These are phyloP conservation scores for Caenorhabditis japonica DNA, from an alignment of 2,888 invertebrate species.

Conservation along the genomic window DNA sequence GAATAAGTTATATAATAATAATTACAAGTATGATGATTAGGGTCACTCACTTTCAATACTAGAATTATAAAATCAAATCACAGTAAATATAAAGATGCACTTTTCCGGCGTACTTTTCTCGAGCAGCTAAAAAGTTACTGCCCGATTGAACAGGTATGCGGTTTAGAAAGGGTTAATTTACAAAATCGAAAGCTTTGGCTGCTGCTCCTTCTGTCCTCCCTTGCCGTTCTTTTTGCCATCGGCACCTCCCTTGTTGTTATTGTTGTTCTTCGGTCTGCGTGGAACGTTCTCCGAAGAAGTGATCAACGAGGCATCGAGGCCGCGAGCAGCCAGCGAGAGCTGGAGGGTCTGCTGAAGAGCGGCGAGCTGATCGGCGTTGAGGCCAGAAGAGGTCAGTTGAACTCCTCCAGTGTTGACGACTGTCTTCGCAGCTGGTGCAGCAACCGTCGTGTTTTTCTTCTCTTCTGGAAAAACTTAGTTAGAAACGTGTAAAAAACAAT, in stretches of 20 bases:
- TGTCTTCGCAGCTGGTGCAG: conserved; percentile 27
- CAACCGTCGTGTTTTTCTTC: conserved; percentile 54
- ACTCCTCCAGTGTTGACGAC: conserved; percentile 67
- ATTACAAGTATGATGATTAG: conserved; percentile 35
- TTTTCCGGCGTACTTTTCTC: conserved; percentile 20
- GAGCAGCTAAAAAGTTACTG: background rate
- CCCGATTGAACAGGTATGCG: conserved; percentile 18
- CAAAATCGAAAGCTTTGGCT: conserved; percentile 52
- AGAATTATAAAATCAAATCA: conserved; percentile 50
- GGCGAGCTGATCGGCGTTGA: conserved; percentile 73
- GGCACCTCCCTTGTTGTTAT: conserved; percentile 19
- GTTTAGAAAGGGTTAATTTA: conserved; percentile 12
- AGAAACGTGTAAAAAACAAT: too few relatives aligned
- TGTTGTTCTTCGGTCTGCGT: conserved; percentile 42
- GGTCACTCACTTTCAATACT: conserved; percentile 46
- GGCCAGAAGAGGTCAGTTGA: conserved; percentile 69
- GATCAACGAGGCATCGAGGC: conserved; percentile 64
- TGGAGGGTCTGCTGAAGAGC: conserved; percentile 68
- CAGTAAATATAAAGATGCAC: conserved; percentile 51
- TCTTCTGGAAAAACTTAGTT: conserved; percentile 64
- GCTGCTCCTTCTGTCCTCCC: conserved; percentile 36
- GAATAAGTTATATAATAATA: conserved; percentile 44
- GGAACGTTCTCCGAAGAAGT: conserved; percentile 42
- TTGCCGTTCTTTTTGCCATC: conserved; percentile 42
- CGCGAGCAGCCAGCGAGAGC: conserved; percentile 61